Base-by-base conservation (phyloP, 2,888 invertebrate species). In the Hirtodrosophila trivittata region DNA sequence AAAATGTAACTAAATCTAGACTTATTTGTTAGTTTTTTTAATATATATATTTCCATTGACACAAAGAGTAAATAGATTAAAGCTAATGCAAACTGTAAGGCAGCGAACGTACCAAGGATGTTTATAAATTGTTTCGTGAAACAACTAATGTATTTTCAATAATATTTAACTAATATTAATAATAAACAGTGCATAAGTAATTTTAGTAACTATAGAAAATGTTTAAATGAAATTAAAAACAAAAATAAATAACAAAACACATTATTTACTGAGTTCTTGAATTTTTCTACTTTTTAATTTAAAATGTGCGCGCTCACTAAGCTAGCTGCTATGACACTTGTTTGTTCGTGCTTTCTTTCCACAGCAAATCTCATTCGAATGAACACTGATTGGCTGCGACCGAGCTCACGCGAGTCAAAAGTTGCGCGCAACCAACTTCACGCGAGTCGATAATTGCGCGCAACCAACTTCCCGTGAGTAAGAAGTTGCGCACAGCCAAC, bases 201-300 rank as follows among this genome's bases (percentile, higher is more conserved):
- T 87, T 87, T 88, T 89, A 87, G 86, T 89, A 88, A 87, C 89
- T 88, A 89, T 88, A 88, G 89, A 87, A 89, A 89, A 88, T 89
- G 89, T 89, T 89, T 88, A 77, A 89, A 88, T 81, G 86, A 87
- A 89, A 88, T 81, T 86, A 72, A 66, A 89, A 81, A 75, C 75
- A 74, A 84, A 83, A 84, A 82, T 77, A 80, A 82, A 85, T 71
- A 84, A 81, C 74, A 87, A 70, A 75, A 65, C 60, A 54, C 72
- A 75, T 62, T 7, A 18, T 13, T 30, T 13, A n/a, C 10, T 0
- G 1, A 8, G n/a, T n/a, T n/a, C n/a, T n/a, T n/a, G n/a, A n/a
- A n/a, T 5, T 5, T 9, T 41, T 37, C 39, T 33, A 8, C 2
- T 21, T 33, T 35, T 42, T 49, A 49, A 39, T 46, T 58, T 21